Base-by-base conservation (phyloP, 2,797 vertebrate genomes). In the Gallinago solitaria region DNA sequence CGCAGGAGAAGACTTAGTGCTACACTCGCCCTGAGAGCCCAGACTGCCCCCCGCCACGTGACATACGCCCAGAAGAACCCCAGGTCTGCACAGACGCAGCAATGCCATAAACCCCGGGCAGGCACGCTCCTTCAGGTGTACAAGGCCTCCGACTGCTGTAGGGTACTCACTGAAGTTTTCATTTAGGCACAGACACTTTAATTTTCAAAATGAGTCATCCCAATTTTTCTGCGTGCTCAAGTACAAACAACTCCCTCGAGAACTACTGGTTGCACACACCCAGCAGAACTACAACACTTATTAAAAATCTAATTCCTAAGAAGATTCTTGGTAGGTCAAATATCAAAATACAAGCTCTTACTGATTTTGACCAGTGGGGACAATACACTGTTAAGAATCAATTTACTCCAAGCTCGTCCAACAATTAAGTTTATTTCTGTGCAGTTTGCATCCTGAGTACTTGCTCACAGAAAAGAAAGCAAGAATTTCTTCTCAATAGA, bases 21-120 rank as follows among this genome's bases (percentile, higher is more conserved):
- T 50, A 32, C 53, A 2, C 70, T 67, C 0, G 0, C 27, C 41
- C 50, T 9, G 28, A 27, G 0, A 2, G 81, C 64, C 54, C 30
- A 24, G 30, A 37, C n/a, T 5, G 0, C 0, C 1, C 33, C 32
- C 18, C 45, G 61, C 71, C 71, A 20, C 19, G 1, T 4, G 21
- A 20, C 45, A 2, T 2, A 25, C n/a, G 4, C 16, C 16, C 21
- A 24, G 28, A 41, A 63, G 32, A 54, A 39, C 27, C 35, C 0
- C 1, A 3, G 39, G 11, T 25, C 47, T 73, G 76, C 70, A 19
- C 0, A 0, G 67, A 19, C 3, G 9, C 64, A 33, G 75, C 41
- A 16, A 0, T 0, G 2, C 0, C 4, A 24, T 3, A n/a, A 67
- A 45, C 53, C 50, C 76, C 2, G 18, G 13, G 17, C 0, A 64